Conservation (phyloP, 2,797 vertebrate genomes). For the Adrianichthys oophorus region DNA sequence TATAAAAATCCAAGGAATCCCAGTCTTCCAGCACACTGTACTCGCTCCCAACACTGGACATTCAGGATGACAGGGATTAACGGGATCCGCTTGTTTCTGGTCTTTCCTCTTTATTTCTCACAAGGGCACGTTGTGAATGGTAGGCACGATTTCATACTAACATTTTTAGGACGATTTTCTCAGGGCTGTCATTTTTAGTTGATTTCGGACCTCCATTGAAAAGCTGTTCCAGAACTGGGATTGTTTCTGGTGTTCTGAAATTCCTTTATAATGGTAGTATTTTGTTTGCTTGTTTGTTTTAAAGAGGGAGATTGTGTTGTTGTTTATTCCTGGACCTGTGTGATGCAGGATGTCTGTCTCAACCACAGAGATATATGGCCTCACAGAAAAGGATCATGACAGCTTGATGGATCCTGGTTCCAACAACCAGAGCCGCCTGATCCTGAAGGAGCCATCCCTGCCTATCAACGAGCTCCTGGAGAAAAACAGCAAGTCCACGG, state of each 20-base stretch:
- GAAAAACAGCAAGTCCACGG: conserved; percentile 67
- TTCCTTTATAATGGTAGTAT: too few species aligned
- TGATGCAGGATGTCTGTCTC: conserved; percentile 13
- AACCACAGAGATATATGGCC: conserved; percentile 67
- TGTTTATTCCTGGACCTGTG: background rate
- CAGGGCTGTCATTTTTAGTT: too few species aligned
- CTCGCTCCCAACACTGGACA: conserved; percentile 21
- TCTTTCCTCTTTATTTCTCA: conserved; percentile 60
- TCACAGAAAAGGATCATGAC: conserved; percentile 67
- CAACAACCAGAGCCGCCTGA: conserved; percentile 69
- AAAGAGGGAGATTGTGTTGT: too few species aligned
- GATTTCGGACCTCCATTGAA: too few species aligned
- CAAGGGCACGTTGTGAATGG: conserved; percentile 74
- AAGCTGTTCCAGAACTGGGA: too few species aligned
- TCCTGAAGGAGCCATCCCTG: conserved; percentile 70
- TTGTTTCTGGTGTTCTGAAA: too few species aligned
- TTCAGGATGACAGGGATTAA: conserved; percentile 71
- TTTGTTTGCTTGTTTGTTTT: too few species aligned
- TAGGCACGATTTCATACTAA: conserved; percentile 36
- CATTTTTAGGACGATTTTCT: background rate
- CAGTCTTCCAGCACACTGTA: conserved; percentile 36
- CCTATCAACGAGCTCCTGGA: conserved; percentile 78
- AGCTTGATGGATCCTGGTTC: conserved; percentile 51
- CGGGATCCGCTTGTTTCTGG: conserved; percentile 64
- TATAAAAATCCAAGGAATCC: conserved; percentile 68